These are phyloP conservation scores for Neotoma lepida DNA, from an alignment of 2,113 vertebrate species.

Conservation along the genomic window DNA sequence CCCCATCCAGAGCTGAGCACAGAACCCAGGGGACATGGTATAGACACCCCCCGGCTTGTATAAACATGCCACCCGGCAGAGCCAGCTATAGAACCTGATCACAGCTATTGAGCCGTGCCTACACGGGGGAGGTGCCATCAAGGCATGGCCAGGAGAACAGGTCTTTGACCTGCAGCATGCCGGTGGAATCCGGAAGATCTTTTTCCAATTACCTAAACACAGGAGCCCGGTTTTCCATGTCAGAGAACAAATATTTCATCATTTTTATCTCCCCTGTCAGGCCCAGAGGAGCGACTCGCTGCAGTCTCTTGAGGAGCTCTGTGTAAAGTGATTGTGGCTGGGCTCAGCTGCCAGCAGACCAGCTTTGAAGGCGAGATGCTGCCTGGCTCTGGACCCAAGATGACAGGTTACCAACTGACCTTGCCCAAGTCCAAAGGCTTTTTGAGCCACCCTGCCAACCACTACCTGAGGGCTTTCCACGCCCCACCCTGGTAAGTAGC, in stretches of 20 bases:
- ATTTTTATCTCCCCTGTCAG: not conserved
- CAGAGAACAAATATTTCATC: not conserved
- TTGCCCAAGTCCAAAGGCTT: not conserved
- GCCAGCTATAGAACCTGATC: not conserved
- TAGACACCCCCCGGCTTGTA: no score
- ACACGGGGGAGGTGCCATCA: rapidly evolving
- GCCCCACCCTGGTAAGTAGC: no score
- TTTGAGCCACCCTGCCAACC: not conserved
- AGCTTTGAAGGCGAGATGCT: not conserved
- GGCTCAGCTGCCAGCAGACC: rapidly evolving
- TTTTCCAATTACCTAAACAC: not conserved
- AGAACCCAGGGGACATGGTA: no score
- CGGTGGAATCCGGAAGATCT: not conserved
- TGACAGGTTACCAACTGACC: not conserved
- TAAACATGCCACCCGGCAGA: rapidly evolving
- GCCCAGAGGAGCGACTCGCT: not conserved
- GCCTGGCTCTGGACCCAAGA: no score
- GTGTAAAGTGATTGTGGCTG: rapidly evolving
- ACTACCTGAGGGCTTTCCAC: not conserved
- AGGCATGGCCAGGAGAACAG: not conserved
- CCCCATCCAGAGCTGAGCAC: not conserved
- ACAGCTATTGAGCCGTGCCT: not conserved
- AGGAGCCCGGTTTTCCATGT: not conserved
- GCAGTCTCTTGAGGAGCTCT: rapidly evolving
- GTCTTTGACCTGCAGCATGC: not conserved